Evolutionary conservation across 2,888 invertebrate genomes (phyloP), one percentile per base, ranked within the genome.

Genomic region (Drosophila melanocephala): DNA sequence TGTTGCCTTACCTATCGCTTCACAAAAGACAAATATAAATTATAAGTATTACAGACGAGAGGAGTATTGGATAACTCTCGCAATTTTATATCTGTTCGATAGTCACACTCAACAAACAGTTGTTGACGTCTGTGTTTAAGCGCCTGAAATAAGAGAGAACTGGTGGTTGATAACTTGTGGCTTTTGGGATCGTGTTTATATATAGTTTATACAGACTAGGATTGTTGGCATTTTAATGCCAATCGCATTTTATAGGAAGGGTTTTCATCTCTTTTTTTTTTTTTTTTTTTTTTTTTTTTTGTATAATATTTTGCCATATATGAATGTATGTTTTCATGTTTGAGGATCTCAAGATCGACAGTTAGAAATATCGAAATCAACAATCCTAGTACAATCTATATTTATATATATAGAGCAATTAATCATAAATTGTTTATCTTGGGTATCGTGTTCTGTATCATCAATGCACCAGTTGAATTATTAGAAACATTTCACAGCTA

Each of bases 61-160:
- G 62, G 83, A 75, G 62, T 64, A 63, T 69, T 70, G 81, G 72
- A 79, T 76, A 69, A 73, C 68, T 75, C 71, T 70, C 61, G 82
- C 80, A 44, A 32, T 84, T 83, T 84, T 90, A 82, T 81, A 81
- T 81, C 79, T 79, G 81, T 81, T 86, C 88, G 85, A 90, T 83
- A 84, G 77, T 86, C 89, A 83, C 89, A 81, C 84, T 73, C 78
- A 86, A 83, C 76, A 84, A 83, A 83, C 70, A 74, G 84, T 79
- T 72, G 84, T 79, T 72, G 87, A 81, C 89, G 79, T 87, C 89
- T 83, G 87, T 84, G 89, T 89, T 91, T 91, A 93, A 94, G 94
- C 94, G 95, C 95, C 96, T 96, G 96, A 96, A 96, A 96, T 92
- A 95, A 95, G 95, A 97, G 96, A 97, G 96, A 96, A 97, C 97